Base-by-base conservation (phyloP, 2,888 invertebrate genomes). In the Didymodactylos carnosus region DNA sequence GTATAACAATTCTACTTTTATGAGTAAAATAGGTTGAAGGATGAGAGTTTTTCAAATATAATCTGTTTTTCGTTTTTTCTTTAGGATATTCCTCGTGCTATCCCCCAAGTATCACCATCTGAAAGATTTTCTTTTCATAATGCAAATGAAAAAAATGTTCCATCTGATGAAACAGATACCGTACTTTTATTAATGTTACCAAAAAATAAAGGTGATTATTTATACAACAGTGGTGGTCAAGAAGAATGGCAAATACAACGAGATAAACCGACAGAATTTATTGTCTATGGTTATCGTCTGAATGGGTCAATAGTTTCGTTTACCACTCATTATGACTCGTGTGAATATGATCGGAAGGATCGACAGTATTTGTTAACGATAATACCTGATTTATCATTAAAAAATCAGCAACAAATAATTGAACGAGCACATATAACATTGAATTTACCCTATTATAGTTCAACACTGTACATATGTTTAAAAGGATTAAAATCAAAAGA, bases 241-340 rank as follows among this genome's bases (percentile, higher is more conserved):
- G 35, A 62, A 62, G 62, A 62, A 35, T 62, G 62, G 62, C 19
- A 62, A 62, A 62, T 62, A 35, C 62, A 62, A 35, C 7, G 62
- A 62, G 14, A 62, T 19, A 35, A 29, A 2, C 10, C 29, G 29
- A 35, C 35, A 14, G 3, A 19, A 35, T 62, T 62, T 62, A 11
- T 2, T 29, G 35, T 62, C 3, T 62, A 35, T 35, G 62, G 62
- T 62, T 7, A 62, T n/a, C 16, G 35, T 19, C 62, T 62, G 3
- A 11, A 62, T 35, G 35, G 25, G 29, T 16, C 62, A 2, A 0
- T n/a, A 19, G 3, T 62, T 1, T 62, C 62, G 11, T 62, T 62
- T 35, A 62, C 62, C 16, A 62, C 62, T 35, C 62, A 62, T 62
- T 0, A 29, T 29, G 35, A 29, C 19, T 62, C 62, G n/a, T 62